Percentiles rank a stretch among this genome's conserved stretches.
Evolutionary conservation across 2,888 invertebrate species (phyloP).

Genomic region (Lacanobia wlatinum): DNA sequence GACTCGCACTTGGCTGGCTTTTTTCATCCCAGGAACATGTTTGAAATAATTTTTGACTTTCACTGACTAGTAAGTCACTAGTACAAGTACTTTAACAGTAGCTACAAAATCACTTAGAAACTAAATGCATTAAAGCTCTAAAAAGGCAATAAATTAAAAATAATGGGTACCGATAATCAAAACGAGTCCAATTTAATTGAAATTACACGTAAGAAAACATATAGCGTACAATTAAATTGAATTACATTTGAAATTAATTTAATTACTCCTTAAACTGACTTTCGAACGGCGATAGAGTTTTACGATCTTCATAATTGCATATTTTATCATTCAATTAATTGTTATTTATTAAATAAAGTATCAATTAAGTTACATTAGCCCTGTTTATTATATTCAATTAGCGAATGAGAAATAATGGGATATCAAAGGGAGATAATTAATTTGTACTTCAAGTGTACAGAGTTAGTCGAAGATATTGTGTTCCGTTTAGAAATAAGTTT

Average conservation of each 20-base stretch:
- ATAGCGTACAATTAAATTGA: constrained; percentile 45
- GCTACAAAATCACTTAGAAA: constrained; percentile 6
- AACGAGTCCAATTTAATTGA: constrained; percentile 44
- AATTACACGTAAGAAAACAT: constrained; percentile 46
- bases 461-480: constrained; percentile 3
- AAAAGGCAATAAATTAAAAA: constrained; percentile 44
- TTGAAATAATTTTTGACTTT: too few relatives aligned
- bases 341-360: constrained; percentile 57
- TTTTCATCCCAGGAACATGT: too few relatives aligned
- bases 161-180: constrained; percentile 23
- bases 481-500: constrained; percentile 16
- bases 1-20: too few relatives aligned
- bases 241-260: constrained; percentile 46
- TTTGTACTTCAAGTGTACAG: constrained; percentile 19
- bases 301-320: constrained; percentile 54
- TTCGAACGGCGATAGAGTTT: constrained; percentile 31
- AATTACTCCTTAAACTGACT: constrained; percentile 47
- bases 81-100: background rate
- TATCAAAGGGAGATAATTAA: constrained; percentile 58
- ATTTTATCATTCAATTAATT: constrained; percentile 60
- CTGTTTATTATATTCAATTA: constrained; percentile 62
- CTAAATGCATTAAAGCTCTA: constrained; percentile 12
- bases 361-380: constrained; percentile 61
- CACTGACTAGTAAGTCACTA: background rate
- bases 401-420: constrained; percentile 50